phyloP scores from a whole-genome alignment of 2,113 vertebrate genomes.

The Myiozetetes cayanensis region DNA sequence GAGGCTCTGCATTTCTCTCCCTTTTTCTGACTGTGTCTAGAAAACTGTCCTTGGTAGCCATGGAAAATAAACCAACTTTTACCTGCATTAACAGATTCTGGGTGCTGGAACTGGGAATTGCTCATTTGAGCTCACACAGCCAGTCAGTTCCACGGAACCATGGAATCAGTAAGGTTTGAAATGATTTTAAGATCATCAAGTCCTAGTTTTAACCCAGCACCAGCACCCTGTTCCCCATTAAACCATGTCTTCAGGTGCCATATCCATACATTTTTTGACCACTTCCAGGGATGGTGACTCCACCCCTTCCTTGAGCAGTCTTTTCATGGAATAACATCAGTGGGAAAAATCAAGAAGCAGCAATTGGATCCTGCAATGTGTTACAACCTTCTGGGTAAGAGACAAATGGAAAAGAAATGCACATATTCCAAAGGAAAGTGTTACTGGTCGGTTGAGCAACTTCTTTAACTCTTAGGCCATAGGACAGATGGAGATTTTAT shows the following conservation, averaged over 20 bases:
- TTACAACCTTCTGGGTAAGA: background rate
- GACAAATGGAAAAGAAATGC: background rate
- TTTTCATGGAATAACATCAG: background rate
- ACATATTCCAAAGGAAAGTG: background rate
- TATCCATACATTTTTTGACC: background rate
- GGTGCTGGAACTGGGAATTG: background rate
- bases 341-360: background rate
- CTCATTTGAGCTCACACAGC: background rate
- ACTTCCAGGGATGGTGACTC: background rate
- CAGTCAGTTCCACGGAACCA: background rate
- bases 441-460: background rate
- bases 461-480: background rate
- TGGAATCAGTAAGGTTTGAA: background rate
- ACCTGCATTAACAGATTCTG: accelerated
- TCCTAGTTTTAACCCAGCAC: background rate
- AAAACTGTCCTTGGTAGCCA: background rate
- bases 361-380: accelerated
- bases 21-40: background rate
- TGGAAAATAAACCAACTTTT: background rate
- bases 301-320: background rate
- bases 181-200: background rate
- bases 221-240: background rate
- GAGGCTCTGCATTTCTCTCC: background rate
- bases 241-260: background rate
- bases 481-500: background rate